A percentile compares a stretch with the other conserved stretches of the same genome.
These are phyloP conservation scores for Eurystomus glaucurus DNA, from an alignment of 2,797 vertebrate genomes.

Conservation along the genomic window DNA sequence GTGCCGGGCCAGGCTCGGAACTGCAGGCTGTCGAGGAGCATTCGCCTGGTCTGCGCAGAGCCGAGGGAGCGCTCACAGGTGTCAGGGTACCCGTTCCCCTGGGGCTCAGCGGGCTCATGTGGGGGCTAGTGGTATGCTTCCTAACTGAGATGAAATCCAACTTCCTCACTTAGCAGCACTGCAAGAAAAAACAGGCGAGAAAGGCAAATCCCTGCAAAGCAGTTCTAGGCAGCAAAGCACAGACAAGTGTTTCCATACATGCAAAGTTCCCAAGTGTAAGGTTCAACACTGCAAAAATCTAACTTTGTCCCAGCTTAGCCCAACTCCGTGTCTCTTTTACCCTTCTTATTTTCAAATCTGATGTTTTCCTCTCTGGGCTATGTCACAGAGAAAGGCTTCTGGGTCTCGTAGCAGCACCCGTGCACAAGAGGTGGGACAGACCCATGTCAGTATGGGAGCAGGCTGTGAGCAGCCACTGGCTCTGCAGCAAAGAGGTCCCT, in stretches of 20 bases:
- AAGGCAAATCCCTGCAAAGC: neutral
- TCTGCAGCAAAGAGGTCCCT: neutral
- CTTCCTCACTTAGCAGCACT: rapidly evolving
- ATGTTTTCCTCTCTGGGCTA: neutral
- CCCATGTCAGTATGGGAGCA: rapidly evolving
- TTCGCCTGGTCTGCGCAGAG: rapidly evolving
- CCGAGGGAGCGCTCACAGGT: neutral
- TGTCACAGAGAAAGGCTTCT: neutral
- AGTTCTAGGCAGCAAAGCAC: neutral
- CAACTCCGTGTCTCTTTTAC: neutral
- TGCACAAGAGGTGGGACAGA: neutral
- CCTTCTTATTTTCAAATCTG: neutral
- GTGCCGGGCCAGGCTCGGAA: neutral
- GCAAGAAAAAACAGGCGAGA: neutral
- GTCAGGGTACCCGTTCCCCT: rapidly evolving
- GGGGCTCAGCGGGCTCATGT: rapidly evolving
- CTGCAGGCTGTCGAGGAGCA: neutral
- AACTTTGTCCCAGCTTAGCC: neutral
- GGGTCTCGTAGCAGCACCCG: neutral
- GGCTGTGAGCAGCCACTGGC: neutral
- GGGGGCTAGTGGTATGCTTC: neutral
- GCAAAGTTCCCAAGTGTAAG: neutral
- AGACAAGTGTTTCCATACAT: rapidly evolving
- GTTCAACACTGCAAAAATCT: neutral
- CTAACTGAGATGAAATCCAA: rapidly evolving